phyloP scores from a whole-genome alignment of 2,797 vertebrate species.

The Coendou prehensilis region DNA sequence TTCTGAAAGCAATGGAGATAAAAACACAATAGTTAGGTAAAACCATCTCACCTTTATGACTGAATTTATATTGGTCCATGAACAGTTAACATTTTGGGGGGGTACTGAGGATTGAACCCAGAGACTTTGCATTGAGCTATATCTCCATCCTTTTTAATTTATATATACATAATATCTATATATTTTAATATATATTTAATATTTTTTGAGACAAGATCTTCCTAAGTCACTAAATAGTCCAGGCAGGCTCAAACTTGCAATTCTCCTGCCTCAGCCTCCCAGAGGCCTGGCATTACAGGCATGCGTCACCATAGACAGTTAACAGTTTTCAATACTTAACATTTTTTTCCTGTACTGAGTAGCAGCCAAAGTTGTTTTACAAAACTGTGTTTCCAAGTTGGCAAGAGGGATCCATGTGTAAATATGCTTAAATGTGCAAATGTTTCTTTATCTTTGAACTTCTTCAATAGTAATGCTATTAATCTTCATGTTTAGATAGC shows the following conservation, averaged over 20 bases:
- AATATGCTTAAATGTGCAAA: neutral
- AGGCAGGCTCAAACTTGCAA: neutral
- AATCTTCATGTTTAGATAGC: neutral
- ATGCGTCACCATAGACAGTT: neutral
- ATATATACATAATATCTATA: neutral
- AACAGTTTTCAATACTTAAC: neutral
- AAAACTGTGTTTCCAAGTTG: conserved; percentile 43
- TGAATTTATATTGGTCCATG: neutral
- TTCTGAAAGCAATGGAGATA: neutral
- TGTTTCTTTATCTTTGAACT: conserved; percentile 41
- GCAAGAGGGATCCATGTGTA: neutral
- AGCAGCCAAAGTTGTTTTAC: neutral
- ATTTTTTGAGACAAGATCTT: neutral
- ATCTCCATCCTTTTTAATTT: neutral
- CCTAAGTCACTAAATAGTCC: neutral
- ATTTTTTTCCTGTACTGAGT: neutral
- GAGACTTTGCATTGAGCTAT: neutral
- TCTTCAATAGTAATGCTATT: neutral
- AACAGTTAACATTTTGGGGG: neutral
- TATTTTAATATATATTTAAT: neutral
- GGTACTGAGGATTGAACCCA: neutral
- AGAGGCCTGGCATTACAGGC: neutral
- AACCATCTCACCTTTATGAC: neutral
- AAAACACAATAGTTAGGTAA: neutral
- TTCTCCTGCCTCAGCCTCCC: neutral